Evolutionary conservation across 2,888 invertebrate species (phyloP), one percentile per base, ranked within the genome.

Genomic region (Caenorhabditis wallacei): DNA sequence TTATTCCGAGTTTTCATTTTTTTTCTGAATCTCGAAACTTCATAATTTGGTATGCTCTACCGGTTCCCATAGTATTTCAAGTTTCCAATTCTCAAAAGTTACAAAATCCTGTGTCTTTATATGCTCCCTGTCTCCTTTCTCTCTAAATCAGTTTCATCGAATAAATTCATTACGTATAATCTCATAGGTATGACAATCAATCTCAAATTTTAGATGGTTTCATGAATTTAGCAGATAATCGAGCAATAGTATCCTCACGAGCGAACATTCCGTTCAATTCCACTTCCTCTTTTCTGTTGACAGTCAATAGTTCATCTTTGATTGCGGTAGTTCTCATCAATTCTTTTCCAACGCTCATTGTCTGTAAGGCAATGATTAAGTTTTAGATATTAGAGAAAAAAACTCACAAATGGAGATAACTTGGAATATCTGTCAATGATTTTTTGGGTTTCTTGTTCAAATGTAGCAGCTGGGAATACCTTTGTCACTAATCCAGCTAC

Each of bases 401-500:
- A 1, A 18, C 69, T 75, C 51, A 86, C 86, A 30, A 57, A 40
- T 35, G 82, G 75, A 18, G 84, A 80, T n/a, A 87, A 51, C 20
- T 70, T 83, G 0, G 72, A 20, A 18, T 83, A 87, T 20, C 70
- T 80, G 7, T 61, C 80, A 1, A 87, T 43, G 2, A 83, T 24
- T 53, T 83, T 81, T 11, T 63, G 35, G 0, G 83, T 78, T 40
- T 84, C 83, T 46, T 72, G 72, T 16, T 80, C 53, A 30, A 85
- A 87, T 4, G 70, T 80, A 1, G 66, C 80, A 11, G 84, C 76
- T 22, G 84, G 81, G 10, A 87, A 46, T 16, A 87, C 61, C 85
- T 95, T 94, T 13, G 96, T 95, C 0, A 97, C 94, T 71, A 97
- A 94, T 30, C 96, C 95, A 91, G 94, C 94, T 54, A 94, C 93